A percentile compares a stretch with the other conserved stretches of the same genome.
These are phyloP conservation scores for Grammomys dolichurus DNA, from an alignment of 2,113 vertebrate genomes.

Conservation along the genomic window DNA sequence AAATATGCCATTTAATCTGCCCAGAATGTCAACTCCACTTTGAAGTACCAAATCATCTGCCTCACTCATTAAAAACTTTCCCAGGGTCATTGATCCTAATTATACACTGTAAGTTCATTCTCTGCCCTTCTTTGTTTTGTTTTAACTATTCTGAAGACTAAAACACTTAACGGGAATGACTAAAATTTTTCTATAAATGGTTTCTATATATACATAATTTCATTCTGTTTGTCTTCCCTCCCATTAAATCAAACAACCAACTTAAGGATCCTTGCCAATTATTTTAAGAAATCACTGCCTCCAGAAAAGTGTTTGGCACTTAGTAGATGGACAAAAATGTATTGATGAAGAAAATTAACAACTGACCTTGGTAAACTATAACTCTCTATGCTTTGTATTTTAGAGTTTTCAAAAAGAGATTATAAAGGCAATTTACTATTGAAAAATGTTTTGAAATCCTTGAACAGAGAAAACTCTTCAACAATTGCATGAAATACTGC, in stretches of 20 bases:
- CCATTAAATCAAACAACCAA: constrained; percentile 68
- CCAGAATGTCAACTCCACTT: constrained; percentile 31
- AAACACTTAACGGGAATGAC: constrained; percentile 52
- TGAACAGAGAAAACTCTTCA: constrained; percentile 65
- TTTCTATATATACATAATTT: constrained; percentile 50
- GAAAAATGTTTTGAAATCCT: constrained; percentile 72
- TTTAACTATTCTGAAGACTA: constrained; percentile 48
- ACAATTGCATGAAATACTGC: constrained; percentile 66
- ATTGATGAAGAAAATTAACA: constrained; percentile 65
- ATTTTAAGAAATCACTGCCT: constrained; percentile 44
- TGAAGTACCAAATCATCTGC: constrained; percentile 54
- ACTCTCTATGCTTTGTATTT: constrained; percentile 25
- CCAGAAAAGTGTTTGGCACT: constrained; percentile 10
- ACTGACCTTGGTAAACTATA: constrained; percentile 46
- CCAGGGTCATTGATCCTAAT: constrained; percentile 62
- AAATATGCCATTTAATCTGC: constrained; percentile 42
- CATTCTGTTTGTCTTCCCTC: constrained; percentile 15
- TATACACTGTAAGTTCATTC: constrained; percentile 39
- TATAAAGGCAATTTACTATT: constrained; percentile 60
- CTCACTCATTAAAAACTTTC: constrained; percentile 57
- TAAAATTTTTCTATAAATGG: constrained; percentile 62
- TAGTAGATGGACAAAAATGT: constrained; percentile 31
- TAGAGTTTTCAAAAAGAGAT: constrained; percentile 37
- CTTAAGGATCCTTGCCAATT: constrained; percentile 45
- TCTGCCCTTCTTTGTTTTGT: constrained; percentile 42